A percentile compares a stretch with the other conserved stretches of the same genome.
Evolutionary conservation across 30 jellyfish, hydroid and myxozoan genomes (phyloP).

Genomic region (Mastigias papua): DNA sequence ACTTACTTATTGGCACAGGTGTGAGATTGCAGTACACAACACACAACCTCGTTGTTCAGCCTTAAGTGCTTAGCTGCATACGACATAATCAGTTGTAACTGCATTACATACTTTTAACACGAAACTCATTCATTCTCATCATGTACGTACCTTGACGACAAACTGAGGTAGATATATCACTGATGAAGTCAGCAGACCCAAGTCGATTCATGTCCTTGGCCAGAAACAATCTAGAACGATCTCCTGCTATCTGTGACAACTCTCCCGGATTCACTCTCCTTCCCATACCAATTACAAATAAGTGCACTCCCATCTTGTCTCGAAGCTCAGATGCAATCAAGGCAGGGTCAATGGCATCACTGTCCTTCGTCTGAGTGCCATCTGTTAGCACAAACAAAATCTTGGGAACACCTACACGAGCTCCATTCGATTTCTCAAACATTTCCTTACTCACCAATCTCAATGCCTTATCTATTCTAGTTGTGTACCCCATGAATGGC

Average conservation of each 20-base stretch:
- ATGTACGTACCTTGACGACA: slow-evolving; percentile 6
- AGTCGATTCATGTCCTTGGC: slow-evolving; percentile 77
- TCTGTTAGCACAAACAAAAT: slow-evolving; percentile 61
- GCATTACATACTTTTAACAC: too few relatives aligned
- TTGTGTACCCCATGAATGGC: slow-evolving; percentile 68
- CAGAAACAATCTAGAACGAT: slow-evolving; percentile 30
- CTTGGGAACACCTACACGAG: slow-evolving; percentile 45
- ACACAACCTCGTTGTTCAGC: too few relatives aligned
- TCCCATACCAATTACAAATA: slow-evolving; percentile 89
- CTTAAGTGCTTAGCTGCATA: too few relatives aligned
- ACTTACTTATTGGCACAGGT: too few relatives aligned
- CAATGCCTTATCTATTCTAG: slow-evolving; percentile 74
- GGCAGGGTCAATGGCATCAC: slow-evolving; percentile 79
- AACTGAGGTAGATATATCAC: slow-evolving; percentile 28
- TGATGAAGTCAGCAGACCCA: slow-evolving; percentile 49
- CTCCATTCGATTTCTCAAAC: slow-evolving; percentile 57
- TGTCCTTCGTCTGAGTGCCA: slow-evolving; percentile 72
- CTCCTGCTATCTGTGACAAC: slow-evolving; percentile 72
- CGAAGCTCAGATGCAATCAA: slow-evolving; percentile 67
- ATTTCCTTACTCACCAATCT: slow-evolving; percentile 37
- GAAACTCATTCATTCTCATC: too few relatives aligned
- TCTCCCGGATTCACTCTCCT: slow-evolving; percentile 65
- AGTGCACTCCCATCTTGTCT: slow-evolving; percentile 40
- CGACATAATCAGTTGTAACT: too few relatives aligned
- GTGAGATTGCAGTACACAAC: too few relatives aligned